Conservation (phyloP, 2,797 vertebrate genomes). For the Apogon talboti region DNA sequence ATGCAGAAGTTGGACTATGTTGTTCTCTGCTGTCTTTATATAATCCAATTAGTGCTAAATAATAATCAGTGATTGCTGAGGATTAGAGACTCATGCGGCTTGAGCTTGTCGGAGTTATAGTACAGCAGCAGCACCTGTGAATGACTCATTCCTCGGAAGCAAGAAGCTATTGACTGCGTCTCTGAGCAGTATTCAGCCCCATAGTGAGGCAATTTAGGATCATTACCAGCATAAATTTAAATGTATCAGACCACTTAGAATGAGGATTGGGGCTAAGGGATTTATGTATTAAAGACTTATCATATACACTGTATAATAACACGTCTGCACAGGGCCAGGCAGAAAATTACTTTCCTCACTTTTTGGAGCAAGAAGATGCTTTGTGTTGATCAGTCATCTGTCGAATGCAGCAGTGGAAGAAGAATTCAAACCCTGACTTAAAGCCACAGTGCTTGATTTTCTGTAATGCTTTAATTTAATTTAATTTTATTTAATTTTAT, state of each 20-base stretch:
- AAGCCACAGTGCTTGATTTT: too few species aligned
- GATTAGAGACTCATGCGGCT: constrained; percentile 67
- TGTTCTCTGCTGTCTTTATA: constrained; percentile 54
- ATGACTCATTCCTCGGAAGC: constrained; percentile 65
- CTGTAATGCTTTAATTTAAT: too few species aligned
- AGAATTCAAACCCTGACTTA: too few species aligned
- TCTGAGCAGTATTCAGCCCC: constrained; percentile 63
- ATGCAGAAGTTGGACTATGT: constrained; percentile 53
- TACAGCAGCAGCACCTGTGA: constrained; percentile 61
- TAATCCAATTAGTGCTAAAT: constrained; percentile 79
- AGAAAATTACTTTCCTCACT: constrained; percentile 21
- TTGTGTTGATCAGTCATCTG: not conserved
- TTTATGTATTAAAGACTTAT: constrained; percentile 70
- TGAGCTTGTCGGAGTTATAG: constrained; percentile 32
- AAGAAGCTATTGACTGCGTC: constrained; percentile 56
- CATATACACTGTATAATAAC: constrained; percentile 52
- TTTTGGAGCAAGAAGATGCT: constrained; percentile 28
- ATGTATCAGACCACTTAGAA: constrained; percentile 64
- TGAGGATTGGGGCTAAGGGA: constrained; percentile 52
- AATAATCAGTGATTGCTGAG: constrained; percentile 61
- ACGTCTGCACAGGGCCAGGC: constrained; percentile 18
- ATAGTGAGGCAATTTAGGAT: constrained; percentile 65
- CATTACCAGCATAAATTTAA: constrained; percentile 72
- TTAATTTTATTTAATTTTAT: too few species aligned
- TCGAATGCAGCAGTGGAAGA: too few species aligned